Conservation (phyloP, 2,888 invertebrate genomes). For the Physocephala rufipes region DNA sequence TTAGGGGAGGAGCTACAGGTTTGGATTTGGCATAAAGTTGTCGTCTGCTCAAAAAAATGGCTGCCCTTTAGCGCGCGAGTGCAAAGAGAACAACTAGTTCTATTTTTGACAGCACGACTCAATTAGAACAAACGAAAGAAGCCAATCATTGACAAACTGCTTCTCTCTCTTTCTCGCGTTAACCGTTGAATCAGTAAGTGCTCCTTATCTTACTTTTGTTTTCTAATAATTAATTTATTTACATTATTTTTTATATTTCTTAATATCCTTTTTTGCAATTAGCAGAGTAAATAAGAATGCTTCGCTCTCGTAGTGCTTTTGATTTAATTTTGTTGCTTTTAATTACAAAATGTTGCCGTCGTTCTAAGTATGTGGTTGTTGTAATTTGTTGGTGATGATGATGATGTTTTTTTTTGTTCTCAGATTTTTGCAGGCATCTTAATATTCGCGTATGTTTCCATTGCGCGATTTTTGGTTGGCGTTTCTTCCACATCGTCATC, state of each 20-base stretch:
- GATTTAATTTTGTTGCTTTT: slow-evolving; percentile 35
- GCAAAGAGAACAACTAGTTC: background rate
- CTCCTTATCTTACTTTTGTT: slow-evolving; percentile 21
- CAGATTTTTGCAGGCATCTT: slow-evolving; percentile 18
- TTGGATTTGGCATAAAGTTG: background rate
- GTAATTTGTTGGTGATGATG: slow-evolving; percentile 24
- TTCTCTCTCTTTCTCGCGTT: slow-evolving; percentile 16
- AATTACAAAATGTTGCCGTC: slow-evolving; percentile 26
- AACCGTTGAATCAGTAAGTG: background rate
- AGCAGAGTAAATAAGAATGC: no score
- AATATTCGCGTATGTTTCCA: slow-evolving; percentile 6
- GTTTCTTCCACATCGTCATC: slow-evolving; percentile 4
- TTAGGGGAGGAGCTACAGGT: slow-evolving; percentile 31
- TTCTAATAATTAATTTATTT: slow-evolving; percentile 7
- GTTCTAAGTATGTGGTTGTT: slow-evolving; percentile 19
- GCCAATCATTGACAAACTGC: background rate
- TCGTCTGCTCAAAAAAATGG: slow-evolving; percentile 50
- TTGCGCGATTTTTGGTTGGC: slow-evolving; percentile 6
- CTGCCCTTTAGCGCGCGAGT: slow-evolving; percentile 40
- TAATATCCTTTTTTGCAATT: slow-evolving; percentile 31
- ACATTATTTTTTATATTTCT: no score
- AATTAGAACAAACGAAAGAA: slow-evolving; percentile 32
- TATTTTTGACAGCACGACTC: slow-evolving; percentile 30
- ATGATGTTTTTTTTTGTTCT: slow-evolving; percentile 31
- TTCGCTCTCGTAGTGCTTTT: slow-evolving; percentile 5